Base-by-base conservation (phyloP, 2,797 vertebrate species). In the Eurystomus glaucurus region DNA sequence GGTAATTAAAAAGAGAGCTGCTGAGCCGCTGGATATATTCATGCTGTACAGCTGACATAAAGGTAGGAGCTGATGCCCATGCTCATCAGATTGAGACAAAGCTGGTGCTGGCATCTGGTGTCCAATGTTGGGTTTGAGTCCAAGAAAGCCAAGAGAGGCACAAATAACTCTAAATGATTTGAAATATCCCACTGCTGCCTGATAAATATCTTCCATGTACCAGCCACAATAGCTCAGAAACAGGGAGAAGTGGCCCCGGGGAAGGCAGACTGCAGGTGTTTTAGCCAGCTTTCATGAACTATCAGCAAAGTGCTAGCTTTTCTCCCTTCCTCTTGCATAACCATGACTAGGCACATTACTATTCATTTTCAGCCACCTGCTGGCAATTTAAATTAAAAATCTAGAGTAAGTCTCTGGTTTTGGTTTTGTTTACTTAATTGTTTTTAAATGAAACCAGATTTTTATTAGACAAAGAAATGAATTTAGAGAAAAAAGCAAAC, bases 311-410 rank as follows among this genome's bases (percentile, higher is more conserved):
- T 1, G 7, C 39, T 83, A 55, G 31, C 51, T 89, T 72, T 82
- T 33, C 86, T 91, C 54, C 18, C 51, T 62, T 70, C 25, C 8
- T 71, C 62, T 91, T 93, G 84, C 48, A 62, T 91, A 91, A 74
- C 55, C 61, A 22, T 71, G 82, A 52, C 66, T 94, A 79, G 77
- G 84, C 77, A 64, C 21, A 1, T 68, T 79, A 10, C 80, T 89
- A 45, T 68, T 62, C 35, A 12, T 69, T 94, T 86, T 28, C 86
- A 96, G 65, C 66, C 92, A 96, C 93, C 92, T 94, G 90, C 86
- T 94, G 95, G 72, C 77, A 84, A 79, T 5, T 90, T 77, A 85
- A 87, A 91, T 95, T 91, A 92, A 92, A 96, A 95, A 61, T 85
- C 65, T 58, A 46, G 28, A 71, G 74, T 71, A 92, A 89, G 37